Evolutionary conservation across 2,888 invertebrate species (phyloP), one percentile per base, ranked within the genome.

Genomic region (Apamea epomidion): DNA sequence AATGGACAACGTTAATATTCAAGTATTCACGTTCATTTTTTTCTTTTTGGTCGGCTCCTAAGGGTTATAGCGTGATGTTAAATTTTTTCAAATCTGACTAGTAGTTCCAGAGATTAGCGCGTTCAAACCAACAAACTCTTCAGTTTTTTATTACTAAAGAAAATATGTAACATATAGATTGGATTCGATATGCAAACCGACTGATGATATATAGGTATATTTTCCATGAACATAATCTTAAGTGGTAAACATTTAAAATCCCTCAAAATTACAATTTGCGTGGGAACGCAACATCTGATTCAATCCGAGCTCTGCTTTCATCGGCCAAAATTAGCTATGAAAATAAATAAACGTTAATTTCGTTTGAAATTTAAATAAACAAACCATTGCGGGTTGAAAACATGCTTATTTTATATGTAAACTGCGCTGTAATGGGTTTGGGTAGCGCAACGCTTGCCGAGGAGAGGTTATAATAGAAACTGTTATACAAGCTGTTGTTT

Each of bases 291-390:
- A 58, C 87, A 84, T 77, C 87, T 81, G 88, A 84, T 87, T 65
- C 71, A 76, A 78, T 81, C 60, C 21, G 2, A 84, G 58, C 18
- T 48, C 62, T 18, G 81, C 68, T 79, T 84, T 78, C 84, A 54
- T 78, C 42, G 67, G 51, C 82, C 67, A 79, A 75, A 86, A 86
- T 85, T 86, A 87, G 85, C 76, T 65, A 79, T 76, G 79, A 83
- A 85, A 85, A 85, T 87, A 85, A 85, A 84, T 76, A 87, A 78
- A 85, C 76, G 87, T 74, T 76, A 67, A 84, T 85, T 86, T 81
- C 54, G 87, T 81, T 81, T 65, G 78, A 76, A 87, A 81, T 87
- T 84, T 76, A 86, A 86, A 86, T 87, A 86, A 78, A 86, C 81
- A 78, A 14, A 67, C 54, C 64, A 62, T 83, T 80, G 45, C 6